Evolutionary conservation across 1,140 invertebrate genomes (phyloP), one percentile per base, ranked within the genome.

Genomic region (Heliconius nattereri): DNA sequence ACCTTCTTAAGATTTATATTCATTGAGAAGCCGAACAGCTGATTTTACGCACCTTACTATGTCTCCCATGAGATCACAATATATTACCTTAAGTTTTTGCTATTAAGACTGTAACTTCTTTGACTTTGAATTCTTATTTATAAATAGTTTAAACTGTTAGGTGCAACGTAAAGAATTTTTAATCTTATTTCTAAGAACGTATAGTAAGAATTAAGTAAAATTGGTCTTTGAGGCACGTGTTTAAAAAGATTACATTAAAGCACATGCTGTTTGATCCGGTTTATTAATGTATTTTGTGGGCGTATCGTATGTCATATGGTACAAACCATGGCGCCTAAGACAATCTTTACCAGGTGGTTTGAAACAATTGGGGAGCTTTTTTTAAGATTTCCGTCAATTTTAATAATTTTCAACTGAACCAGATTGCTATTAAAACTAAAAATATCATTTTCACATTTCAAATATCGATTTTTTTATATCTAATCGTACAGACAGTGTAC

Each of bases 261-360:
- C 91, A 92, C 90, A 93, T 93, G 92, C 82, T 93, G 87, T 92
- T 92, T 93, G 91, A 92, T 93, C 91, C 90, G 91, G 88, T 84
- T 84, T 89, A 87, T 89, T 92, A 91, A 92, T 90, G 88, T 91
- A 85, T 89, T 91, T 87, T 91, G 88, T 94, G 91, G 91, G 90
- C 90, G 91, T 92, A 94, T 94, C 90, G 81, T 85, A 90, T 94
- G 89, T 89, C 91, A 88, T 83, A 84, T 72, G 84, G 81, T 85
- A 83, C 79, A 83, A 85, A 82, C 81, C 83, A 84, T 89, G 91
- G 90, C 88, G 89, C 90, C 87, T 87, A 85, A 89, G 84, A 88
- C 90, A 88, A 88, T 84, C 83, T 75, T 83, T 57, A 70, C 90
- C 91, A 92, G 91, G 89, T 92, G 90, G 81, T 73, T 77, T 78